phyloP scores from a whole-genome alignment of 1,140 invertebrate genomes.

The Aporrectodea caliginosa region DNA sequence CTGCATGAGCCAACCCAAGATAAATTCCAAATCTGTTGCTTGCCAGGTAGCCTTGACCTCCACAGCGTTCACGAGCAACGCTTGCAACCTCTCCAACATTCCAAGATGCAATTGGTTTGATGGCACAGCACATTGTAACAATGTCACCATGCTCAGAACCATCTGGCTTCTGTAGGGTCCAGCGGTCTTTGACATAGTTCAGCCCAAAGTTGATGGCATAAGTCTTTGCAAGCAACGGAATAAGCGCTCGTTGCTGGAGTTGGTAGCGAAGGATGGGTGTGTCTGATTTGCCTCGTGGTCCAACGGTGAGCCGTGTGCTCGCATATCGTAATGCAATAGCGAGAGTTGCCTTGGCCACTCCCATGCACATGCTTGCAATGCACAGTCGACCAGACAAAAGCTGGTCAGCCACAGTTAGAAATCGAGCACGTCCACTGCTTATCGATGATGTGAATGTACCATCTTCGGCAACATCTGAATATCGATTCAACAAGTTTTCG shows the following conservation, averaged over 20 bases:
- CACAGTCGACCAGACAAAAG: constrained; percentile 51
- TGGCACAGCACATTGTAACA: constrained; percentile 51
- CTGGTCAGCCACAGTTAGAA: constrained; percentile 54
- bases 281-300: constrained; percentile 50
- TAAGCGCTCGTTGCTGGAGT: constrained; percentile 49
- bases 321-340: constrained; percentile 48
- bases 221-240: constrained; percentile 49
- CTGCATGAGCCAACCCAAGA: constrained; percentile 46
- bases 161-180: constrained; percentile 42
- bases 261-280: constrained; percentile 50
- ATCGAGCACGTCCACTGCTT: constrained; percentile 42
- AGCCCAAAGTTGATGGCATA: constrained; percentile 51
- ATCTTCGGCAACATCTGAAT: constrained; percentile 42
- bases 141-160: constrained; percentile 46
- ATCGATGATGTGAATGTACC: constrained; percentile 43
- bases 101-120: constrained; percentile 50
- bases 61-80: constrained; percentile 48
- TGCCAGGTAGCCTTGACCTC: constrained; percentile 51
- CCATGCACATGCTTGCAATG: constrained; percentile 50
- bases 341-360: constrained; percentile 41
- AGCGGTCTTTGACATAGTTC: constrained; percentile 47
- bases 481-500: constrained; percentile 46
- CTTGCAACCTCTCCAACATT: constrained; percentile 44
- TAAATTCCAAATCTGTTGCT: constrained; percentile 48
- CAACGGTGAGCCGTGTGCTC: constrained; percentile 50